These are phyloP conservation scores for Genyomyrus donnyi DNA, from an alignment of 2,113 vertebrate species.

Conservation along the genomic window DNA sequence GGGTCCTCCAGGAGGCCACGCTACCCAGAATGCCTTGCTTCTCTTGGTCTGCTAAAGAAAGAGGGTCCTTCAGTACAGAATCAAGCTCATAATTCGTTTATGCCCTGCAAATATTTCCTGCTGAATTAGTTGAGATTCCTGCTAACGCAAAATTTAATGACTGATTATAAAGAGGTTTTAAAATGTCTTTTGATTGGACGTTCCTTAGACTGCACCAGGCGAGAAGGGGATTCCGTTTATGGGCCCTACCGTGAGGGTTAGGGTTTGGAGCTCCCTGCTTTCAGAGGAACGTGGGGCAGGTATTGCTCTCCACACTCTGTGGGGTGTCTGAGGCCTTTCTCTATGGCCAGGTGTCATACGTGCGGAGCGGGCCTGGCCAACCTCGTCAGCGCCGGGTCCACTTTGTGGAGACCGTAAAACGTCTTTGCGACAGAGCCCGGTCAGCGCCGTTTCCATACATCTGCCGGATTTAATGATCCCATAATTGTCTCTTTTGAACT, in stretches of 20 bases:
- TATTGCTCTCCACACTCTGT: background rate
- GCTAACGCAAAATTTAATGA: background rate
- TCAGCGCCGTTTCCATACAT: background rate
- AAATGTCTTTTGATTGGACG: background rate
- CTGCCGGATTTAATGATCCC: background rate
- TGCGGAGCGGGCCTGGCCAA: background rate
- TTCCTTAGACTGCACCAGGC: background rate
- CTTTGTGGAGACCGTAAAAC: background rate
- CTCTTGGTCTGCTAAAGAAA: background rate
- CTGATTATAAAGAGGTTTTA: background rate
- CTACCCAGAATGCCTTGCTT: background rate
- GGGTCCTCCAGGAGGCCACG: background rate
- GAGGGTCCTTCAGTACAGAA: background rate
- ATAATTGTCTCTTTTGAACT: background rate
- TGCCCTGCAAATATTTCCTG: background rate
- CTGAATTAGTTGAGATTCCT: background rate
- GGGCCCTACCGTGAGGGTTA: background rate
- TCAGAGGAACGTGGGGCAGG: background rate
- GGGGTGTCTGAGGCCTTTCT: background rate
- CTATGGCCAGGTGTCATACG: background rate
- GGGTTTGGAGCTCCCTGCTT: background rate
- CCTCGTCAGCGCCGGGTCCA: too few relatives aligned
- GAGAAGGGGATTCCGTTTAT: background rate
- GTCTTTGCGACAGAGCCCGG: too few relatives aligned
- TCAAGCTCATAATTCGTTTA: background rate